phyloP scores from a whole-genome alignment of 2,888 invertebrate species.

The Caenorhabditis sp. region DNA sequence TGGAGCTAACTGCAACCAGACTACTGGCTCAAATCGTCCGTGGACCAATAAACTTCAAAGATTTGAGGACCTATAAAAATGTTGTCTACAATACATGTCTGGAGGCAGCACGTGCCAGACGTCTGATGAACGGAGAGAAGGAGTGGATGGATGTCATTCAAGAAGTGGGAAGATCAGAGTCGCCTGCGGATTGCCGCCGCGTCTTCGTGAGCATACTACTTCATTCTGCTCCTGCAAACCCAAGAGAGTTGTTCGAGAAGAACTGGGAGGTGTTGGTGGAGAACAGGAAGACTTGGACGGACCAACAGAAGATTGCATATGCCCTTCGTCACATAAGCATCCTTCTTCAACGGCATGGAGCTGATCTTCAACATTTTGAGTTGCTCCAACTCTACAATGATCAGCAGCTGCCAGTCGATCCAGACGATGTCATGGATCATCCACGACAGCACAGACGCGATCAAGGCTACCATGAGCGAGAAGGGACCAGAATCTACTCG shows the following conservation, averaged over 20 bases:
- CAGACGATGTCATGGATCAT: background rate
- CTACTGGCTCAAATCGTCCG: slow-evolving; percentile 5
- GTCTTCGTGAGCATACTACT: background rate
- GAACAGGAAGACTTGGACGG: background rate
- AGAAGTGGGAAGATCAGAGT: slow-evolving; percentile 7
- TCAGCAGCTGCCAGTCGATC: background rate
- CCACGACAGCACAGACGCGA: background rate
- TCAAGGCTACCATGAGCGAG: background rate
- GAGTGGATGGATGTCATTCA: slow-evolving; percentile 36
- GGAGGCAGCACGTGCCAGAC: slow-evolving; percentile 24
- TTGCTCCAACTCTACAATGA: background rate
- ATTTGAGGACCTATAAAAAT: slow-evolving; percentile 31
- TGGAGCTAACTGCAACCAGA: slow-evolving; percentile 42
- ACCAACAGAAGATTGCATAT: slow-evolving; percentile 27
- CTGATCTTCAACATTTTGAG: background rate
- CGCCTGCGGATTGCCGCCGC: background rate
- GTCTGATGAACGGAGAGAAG: slow-evolving; percentile 46
- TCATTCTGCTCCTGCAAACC: background rate
- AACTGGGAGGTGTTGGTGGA: background rate
- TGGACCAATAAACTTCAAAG: slow-evolving; percentile 14
- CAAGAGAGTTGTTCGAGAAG: background rate
- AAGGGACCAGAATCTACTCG: background rate
- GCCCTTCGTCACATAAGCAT: slow-evolving; percentile 39
- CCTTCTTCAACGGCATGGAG: slow-evolving; percentile 16
- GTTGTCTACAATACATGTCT: slow-evolving; percentile 10